Base-by-base conservation (phyloP, 2,797 vertebrate genomes). In the Catostomus latipinnis region DNA sequence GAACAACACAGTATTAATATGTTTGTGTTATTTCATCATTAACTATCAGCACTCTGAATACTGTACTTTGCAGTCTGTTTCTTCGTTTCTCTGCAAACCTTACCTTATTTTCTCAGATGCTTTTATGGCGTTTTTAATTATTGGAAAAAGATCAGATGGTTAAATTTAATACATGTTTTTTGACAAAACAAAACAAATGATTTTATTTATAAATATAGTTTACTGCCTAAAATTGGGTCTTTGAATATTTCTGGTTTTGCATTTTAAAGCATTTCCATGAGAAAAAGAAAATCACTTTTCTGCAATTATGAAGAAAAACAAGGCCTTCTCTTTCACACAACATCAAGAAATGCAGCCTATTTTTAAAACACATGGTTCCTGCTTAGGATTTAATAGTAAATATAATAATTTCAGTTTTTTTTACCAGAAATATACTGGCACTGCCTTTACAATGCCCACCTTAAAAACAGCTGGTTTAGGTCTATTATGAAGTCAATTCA, bases 151-250 rank as follows among this genome's bases (percentile, higher is more conserved):
- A 86, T 84, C 34, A 34, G 34, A 85, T 79, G 74, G 70, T 82
- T 84, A 63, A 69, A 22, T 86, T 86, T 86, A 85, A 86, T 87
- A 84, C 83, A 83, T 79, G 86, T 88, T 88, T 4, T 85, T 88
- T 85, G 84, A 80, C 82, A 18, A 58, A 76, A 82, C 79, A 75
- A 84, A 86, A 77, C 76, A 85, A 83, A 87, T 78, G 78, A 78
- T 88, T 90, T 89, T 90, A 90, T 90, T 90, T 90, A 90, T 90
- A 90, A 90, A 90, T 85, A 89, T 89, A 88, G 88, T 89, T 89
- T 90, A 88, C 88, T 88, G 86, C 83, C 82, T 82, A 85, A 84
- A 73, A 12, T 53, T 8, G 74, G 12, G 49, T 82, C 61, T 65
- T 16, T 34, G 34, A n/a, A 18, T 22, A 68, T 68, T 46, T 82